Conservation (phyloP, 2,113 vertebrate species). For the Megaceryle torquata region DNA sequence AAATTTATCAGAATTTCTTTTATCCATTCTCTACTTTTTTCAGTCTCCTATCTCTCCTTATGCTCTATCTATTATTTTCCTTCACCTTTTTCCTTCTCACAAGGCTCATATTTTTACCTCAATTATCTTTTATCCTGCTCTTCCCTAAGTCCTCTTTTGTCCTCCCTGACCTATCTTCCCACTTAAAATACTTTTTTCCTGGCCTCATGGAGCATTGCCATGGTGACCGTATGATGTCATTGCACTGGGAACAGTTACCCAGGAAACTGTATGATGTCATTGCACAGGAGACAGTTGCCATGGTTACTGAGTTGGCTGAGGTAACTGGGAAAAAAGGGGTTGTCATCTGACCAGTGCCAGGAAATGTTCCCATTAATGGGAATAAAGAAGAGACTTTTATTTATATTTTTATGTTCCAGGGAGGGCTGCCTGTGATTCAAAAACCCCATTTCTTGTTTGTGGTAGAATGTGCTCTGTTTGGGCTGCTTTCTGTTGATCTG, state of each 20-base stretch:
- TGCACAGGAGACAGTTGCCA: constrained; percentile 43
- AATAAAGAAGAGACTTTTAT: not conserved
- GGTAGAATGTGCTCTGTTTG: rapidly evolving
- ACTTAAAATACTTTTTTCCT: constrained; percentile 21
- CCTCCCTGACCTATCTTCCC: constrained; percentile 18
- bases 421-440: not conserved
- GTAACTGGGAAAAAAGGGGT: not conserved
- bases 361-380: constrained; percentile 30
- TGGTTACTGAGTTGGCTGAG: constrained; percentile 43
- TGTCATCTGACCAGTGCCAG: constrained; percentile 4
- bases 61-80: not conserved
- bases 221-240: constrained; percentile 62
- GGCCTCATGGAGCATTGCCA: constrained; percentile 44
- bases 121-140: not conserved
- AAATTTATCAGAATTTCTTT: not conserved
- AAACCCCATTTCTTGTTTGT: not conserved
- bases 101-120: not conserved
- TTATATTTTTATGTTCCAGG: not conserved
- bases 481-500: not conserved
- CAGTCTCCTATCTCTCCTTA: not conserved
- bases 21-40: not conserved
- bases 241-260: constrained; percentile 44
- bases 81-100: not conserved
- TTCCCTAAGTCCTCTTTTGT: not conserved
- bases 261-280: constrained; percentile 67